Evolutionary conservation across 1,140 invertebrate genomes (phyloP).

Genomic region (Fopius arisanus): DNA sequence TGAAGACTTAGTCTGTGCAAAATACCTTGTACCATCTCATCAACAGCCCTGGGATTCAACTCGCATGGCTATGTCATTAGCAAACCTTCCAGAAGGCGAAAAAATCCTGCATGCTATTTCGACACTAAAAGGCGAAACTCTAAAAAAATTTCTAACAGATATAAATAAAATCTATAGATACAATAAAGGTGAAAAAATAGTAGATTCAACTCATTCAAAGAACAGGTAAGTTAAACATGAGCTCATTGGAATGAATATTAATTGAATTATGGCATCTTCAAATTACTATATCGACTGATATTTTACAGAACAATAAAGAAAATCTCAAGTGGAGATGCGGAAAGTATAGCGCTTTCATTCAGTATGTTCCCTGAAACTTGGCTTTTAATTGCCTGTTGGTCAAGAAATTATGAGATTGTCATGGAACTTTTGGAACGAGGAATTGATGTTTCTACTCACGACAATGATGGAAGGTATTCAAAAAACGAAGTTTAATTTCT

Average conservation of each 20-base stretch:
- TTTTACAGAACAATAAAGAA: constrained; percentile 43
- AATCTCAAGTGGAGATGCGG: constrained; percentile 32
- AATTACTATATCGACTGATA: background rate
- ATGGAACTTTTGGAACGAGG: constrained; percentile 48
- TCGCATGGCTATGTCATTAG: constrained; percentile 48
- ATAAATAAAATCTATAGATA: constrained; percentile 31
- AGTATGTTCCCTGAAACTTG: constrained; percentile 56
- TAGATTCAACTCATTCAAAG: constrained; percentile 35
- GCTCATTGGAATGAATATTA: background rate
- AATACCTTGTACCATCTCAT: constrained; percentile 40
- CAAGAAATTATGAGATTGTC: constrained; percentile 51
- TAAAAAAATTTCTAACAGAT: constrained; percentile 44
- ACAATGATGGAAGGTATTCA: constrained; percentile 57
- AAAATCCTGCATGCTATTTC: constrained; percentile 46
- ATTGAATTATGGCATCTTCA: background rate
- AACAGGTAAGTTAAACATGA: constrained; percentile 44
- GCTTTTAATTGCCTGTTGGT: constrained; percentile 53
- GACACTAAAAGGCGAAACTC: constrained; percentile 41
- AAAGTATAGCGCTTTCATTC: constrained; percentile 49
- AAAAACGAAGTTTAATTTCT: background rate
- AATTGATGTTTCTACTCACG: constrained; percentile 44
- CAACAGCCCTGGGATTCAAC: constrained; percentile 53
- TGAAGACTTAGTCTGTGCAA: constrained; percentile 40
- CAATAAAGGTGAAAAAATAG: constrained; percentile 25
- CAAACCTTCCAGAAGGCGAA: constrained; percentile 54